Percentiles rank a stretch among this genome's conserved stretches.
Evolutionary conservation across 1,140 invertebrate species (phyloP).

Genomic region (Parasteatoda tepidariorum): DNA sequence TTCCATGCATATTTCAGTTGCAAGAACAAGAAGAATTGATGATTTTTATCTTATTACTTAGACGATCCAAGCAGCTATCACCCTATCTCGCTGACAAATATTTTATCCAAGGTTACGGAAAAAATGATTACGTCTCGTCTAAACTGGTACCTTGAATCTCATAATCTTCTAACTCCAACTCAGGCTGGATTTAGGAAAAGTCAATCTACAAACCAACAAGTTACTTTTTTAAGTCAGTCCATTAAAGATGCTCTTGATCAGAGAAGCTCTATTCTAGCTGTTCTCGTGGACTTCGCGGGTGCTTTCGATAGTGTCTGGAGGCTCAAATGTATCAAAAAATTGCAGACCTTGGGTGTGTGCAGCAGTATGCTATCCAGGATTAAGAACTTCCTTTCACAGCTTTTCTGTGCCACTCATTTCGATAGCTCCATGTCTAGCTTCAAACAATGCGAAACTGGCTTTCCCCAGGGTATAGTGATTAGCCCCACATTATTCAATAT

Average conservation of each 20-base stretch:
- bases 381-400: slow-evolving; percentile 7
- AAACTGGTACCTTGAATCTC: background rate
- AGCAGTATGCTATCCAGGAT: too few relatives aligned
- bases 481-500: background rate
- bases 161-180: background rate
- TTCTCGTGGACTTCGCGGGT: background rate
- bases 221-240: too few relatives aligned
- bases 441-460: background rate
- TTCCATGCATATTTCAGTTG: too few relatives aligned
- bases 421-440: background rate
- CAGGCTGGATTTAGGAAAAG: slow-evolving; percentile 14
- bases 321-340: background rate
- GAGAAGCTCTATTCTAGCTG: background rate
- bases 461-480: background rate
- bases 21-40: too few relatives aligned
- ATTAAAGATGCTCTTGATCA: slow-evolving; percentile 9
- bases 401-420: background rate
- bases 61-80: background rate
- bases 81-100: slow-evolving; percentile 3
- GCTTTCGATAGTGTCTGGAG: slow-evolving; percentile 25
- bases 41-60: too few relatives aligned
- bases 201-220: background rate
- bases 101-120: slow-evolving; percentile 11
- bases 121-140: background rate
- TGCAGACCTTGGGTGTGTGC: background rate